These are phyloP conservation scores for Tenodera sinensis DNA, from an alignment of 2,888 invertebrate species.

Conservation along the genomic window DNA sequence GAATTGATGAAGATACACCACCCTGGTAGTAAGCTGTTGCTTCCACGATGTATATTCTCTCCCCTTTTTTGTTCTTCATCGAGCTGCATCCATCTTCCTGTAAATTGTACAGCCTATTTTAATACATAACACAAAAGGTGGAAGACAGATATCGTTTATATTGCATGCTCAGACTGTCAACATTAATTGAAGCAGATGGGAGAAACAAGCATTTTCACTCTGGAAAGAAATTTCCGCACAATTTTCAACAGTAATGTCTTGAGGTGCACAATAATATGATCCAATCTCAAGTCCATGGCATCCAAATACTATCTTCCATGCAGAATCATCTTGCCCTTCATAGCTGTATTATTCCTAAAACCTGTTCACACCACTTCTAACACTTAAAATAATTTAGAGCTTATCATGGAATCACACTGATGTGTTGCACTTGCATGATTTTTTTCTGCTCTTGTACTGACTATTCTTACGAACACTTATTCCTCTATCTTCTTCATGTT, in stretches of 20 bases:
- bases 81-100: background rate
- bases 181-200: background rate
- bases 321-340: too few relatives aligned
- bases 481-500: too few relatives aligned
- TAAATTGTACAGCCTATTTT: background rate
- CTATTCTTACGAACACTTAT: too few relatives aligned
- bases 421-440: too few relatives aligned
- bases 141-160: background rate
- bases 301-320: too few relatives aligned
- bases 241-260: background rate
- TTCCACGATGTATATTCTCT: background rate
- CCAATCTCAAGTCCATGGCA: too few relatives aligned
- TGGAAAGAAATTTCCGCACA: background rate
- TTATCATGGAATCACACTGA: too few relatives aligned
- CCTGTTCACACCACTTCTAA: too few relatives aligned
- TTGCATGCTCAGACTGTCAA: background rate
- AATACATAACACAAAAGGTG: background rate
- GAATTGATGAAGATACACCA: slow-evolving; percentile 9
- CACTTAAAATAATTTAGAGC: too few relatives aligned
- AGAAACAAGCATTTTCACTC: background rate
- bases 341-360: too few relatives aligned
- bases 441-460: too few relatives aligned
- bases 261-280: background rate
- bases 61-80: background rate
- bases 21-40: background rate